Evolutionary conservation across 2,888 invertebrate genomes (phyloP).

Genomic region (Aradus depressus): DNA sequence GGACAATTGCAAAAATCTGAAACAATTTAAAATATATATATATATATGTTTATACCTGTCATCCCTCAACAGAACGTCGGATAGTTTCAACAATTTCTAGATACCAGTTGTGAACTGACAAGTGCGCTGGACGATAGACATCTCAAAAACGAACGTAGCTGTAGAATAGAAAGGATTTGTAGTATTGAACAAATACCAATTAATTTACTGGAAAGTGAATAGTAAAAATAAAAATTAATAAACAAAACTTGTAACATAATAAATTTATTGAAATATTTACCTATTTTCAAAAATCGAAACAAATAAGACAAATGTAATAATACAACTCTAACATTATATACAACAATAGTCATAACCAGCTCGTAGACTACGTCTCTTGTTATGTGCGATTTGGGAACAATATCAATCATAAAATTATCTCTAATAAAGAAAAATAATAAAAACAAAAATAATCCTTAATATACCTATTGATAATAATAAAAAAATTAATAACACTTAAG

Average conservation of each 20-base stretch:
- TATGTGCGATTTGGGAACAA: slow-evolving; percentile 25
- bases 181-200: not conserved
- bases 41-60: too few relatives aligned
- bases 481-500: slow-evolving; percentile 18
- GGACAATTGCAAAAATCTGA: too few relatives aligned
- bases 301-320: slow-evolving; percentile 27
- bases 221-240: slow-evolving; percentile 7
- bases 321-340: slow-evolving; percentile 28
- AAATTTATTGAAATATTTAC: slow-evolving; percentile 29
- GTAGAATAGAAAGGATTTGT: not conserved
- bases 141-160: not conserved
- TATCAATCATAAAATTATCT: slow-evolving; percentile 16
- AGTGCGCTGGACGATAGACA: too few relatives aligned
- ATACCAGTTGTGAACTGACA: too few relatives aligned
- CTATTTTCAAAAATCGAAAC: slow-evolving; percentile 28
- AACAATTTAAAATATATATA: too few relatives aligned
- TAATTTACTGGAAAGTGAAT: not conserved
- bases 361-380: slow-evolving; percentile 26
- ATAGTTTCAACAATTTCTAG: too few relatives aligned
- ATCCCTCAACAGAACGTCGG: too few relatives aligned
- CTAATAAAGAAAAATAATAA: slow-evolving; percentile 20
- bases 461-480: slow-evolving; percentile 5
- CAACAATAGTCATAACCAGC: slow-evolving; percentile 27
- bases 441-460: slow-evolving; percentile 19
- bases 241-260: slow-evolving; percentile 23